Evolutionary conservation across 2,797 vertebrate species (phyloP).

Genomic region (Coendou prehensilis): DNA sequence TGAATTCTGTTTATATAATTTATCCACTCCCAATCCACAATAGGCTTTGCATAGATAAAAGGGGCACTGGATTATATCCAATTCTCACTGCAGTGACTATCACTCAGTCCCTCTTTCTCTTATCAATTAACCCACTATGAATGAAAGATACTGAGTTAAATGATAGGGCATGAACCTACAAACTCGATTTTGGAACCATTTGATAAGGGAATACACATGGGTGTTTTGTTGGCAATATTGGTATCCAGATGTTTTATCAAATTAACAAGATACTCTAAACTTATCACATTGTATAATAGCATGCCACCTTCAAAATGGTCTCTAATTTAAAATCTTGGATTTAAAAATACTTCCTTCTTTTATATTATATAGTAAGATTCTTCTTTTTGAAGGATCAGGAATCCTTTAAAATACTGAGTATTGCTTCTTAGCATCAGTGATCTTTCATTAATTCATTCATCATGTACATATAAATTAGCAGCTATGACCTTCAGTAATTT

Average conservation of each 20-base stretch:
- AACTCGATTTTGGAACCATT: neutral
- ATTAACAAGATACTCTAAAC: neutral
- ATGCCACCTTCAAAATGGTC: neutral
- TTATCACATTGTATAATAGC: neutral
- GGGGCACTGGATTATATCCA: neutral
- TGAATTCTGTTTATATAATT: neutral
- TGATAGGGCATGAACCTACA: neutral
- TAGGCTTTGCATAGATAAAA: neutral
- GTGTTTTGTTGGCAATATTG: neutral
- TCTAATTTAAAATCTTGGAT: slow-evolving; percentile 40
- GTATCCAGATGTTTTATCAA: neutral
- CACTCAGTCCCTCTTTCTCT: neutral
- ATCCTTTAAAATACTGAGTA: neutral
- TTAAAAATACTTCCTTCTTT: neutral
- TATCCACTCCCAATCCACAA: neutral
- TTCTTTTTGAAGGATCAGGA: neutral
- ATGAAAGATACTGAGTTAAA: neutral
- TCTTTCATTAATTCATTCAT: slow-evolving; percentile 31
- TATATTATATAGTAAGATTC: neutral
- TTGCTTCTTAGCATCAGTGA: neutral
- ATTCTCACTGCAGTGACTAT: neutral
- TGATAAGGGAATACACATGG: neutral
- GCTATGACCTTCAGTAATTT: neutral
- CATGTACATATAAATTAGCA: neutral
- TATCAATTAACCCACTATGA: neutral